phyloP scores from a whole-genome alignment of 2,113 vertebrate genomes.

The Colossoma macropomum region DNA sequence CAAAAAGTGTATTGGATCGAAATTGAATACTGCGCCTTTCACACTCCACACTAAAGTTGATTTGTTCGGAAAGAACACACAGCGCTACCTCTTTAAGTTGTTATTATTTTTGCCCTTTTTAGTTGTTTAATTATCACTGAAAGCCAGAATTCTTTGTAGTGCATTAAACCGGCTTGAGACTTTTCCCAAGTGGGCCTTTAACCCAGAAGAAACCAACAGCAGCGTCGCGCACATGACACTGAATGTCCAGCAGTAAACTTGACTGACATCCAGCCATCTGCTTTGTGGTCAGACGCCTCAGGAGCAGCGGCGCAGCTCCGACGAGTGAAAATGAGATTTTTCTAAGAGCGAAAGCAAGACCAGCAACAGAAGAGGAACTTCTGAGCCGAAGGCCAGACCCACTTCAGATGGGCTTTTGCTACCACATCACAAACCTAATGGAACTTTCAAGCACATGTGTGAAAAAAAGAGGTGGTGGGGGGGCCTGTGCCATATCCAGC shows the following conservation, averaged over 20 bases:
- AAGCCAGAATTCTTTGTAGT: too few relatives aligned
- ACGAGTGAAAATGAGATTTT: neutral
- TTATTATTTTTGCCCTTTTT: too few relatives aligned
- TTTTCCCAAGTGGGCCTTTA: neutral
- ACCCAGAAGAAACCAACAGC: too few relatives aligned
- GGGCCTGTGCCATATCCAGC: conserved; percentile 24
- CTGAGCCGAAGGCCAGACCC: neutral
- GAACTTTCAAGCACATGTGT: conserved; percentile 38
- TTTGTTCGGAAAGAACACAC: too few relatives aligned
- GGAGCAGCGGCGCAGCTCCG: neutral
- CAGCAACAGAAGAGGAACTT: conserved; percentile 4
- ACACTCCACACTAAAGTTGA: too few relatives aligned
- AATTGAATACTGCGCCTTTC: too few relatives aligned
- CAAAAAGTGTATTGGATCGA: too few relatives aligned
- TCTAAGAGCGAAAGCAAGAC: too few relatives aligned
- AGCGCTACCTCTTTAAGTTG: too few relatives aligned
- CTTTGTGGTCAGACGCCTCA: neutral
- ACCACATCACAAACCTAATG: conserved; percentile 27
- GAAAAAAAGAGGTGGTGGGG: conserved; percentile 17
- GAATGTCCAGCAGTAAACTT: neutral
- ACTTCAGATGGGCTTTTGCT: conserved; percentile 27
- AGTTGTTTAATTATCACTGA: too few relatives aligned
- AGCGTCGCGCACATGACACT: neutral
- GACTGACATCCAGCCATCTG: neutral
- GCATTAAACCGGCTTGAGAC: too few relatives aligned